Percentiles rank a stretch among this genome's conserved stretches.
phyloP scores from a whole-genome alignment of 92 coral and sea anemone genomes.

The Muricea muricata region DNA sequence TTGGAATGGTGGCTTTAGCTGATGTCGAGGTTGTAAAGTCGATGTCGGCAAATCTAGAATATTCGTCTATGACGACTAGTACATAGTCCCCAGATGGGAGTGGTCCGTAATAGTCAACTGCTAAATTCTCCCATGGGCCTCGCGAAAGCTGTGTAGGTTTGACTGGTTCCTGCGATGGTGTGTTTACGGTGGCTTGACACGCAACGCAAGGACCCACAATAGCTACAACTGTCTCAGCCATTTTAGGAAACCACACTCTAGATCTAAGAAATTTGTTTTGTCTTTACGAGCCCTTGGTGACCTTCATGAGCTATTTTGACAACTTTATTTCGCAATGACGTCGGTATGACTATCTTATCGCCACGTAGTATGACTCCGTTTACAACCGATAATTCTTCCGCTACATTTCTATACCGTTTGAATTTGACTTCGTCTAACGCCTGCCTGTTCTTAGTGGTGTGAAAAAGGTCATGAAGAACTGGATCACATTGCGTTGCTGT shows the following conservation, averaged over 20 bases:
- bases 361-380: conserved; percentile 15
- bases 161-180: conserved; percentile 33
- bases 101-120: conserved; percentile 31
- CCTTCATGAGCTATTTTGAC: too few relatives aligned
- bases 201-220: conserved; percentile 25
- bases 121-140: not conserved
- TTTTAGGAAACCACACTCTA: conserved; percentile 2
- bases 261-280: conserved; percentile 16
- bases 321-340: too few relatives aligned
- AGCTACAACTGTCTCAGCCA: too few relatives aligned
- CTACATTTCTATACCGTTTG: not conserved
- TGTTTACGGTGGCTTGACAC: conserved; percentile 27
- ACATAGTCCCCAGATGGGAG: too few relatives aligned
- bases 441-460: not conserved
- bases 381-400: not conserved
- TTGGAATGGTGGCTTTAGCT: too few relatives aligned
- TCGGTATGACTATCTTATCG: too few relatives aligned
- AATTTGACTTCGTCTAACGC: not conserved
- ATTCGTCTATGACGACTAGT: too few relatives aligned
- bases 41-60: too few relatives aligned
- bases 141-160: not conserved
- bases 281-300: too few relatives aligned
- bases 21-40: too few relatives aligned
- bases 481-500: too few relatives aligned
- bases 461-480: not conserved